Percentiles rank a stretch among this genome's conserved stretches.
Conservation (phyloP, 2,797 vertebrate genomes). For the Cyprinodon diabolis region DNA sequence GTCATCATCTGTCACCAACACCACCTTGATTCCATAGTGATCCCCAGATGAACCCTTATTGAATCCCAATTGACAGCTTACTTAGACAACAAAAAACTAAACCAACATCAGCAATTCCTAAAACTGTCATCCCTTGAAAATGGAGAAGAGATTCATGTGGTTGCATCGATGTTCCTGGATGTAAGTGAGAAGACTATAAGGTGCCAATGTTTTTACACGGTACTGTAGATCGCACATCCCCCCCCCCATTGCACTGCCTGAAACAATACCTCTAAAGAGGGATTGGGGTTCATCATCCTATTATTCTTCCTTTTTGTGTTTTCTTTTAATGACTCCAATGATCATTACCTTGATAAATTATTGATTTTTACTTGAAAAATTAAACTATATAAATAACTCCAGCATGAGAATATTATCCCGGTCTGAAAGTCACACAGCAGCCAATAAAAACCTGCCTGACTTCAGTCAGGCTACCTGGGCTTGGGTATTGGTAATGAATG, state of each 20-base stretch:
- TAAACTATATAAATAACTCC: conserved; percentile 78
- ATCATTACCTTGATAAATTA: conserved; percentile 82
- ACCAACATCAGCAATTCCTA: conserved; percentile 63
- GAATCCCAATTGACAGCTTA: conserved; percentile 49
- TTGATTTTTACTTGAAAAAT: conserved; percentile 80
- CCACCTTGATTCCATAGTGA: conserved; percentile 24
- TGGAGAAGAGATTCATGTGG: conserved; percentile 38
- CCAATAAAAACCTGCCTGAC: conserved; percentile 80
- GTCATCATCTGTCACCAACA: conserved; percentile 42
- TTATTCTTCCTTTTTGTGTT: conserved; percentile 70
- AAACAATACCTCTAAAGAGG: conserved; percentile 43
- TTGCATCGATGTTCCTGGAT: conserved; percentile 36
- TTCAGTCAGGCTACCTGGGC: conserved; percentile 79
- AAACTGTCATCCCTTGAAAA: conserved; percentile 54
- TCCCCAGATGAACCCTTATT: conserved; percentile 55
- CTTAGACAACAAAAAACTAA: conserved; percentile 52
- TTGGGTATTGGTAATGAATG: conserved; percentile 57
- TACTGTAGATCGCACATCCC: conserved; percentile 12
- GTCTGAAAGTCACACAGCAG: conserved; percentile 68
- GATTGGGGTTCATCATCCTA: conserved; percentile 61
- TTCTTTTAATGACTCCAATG: conserved; percentile 69
- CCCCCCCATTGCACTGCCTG: conserved; percentile 35
- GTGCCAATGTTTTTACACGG: conserved; percentile 35
- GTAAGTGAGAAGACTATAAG: conserved; percentile 31
- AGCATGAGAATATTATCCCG: conserved; percentile 81